Conservation (phyloP, 2,797 vertebrate species). For the Neoniphon sammara region DNA sequence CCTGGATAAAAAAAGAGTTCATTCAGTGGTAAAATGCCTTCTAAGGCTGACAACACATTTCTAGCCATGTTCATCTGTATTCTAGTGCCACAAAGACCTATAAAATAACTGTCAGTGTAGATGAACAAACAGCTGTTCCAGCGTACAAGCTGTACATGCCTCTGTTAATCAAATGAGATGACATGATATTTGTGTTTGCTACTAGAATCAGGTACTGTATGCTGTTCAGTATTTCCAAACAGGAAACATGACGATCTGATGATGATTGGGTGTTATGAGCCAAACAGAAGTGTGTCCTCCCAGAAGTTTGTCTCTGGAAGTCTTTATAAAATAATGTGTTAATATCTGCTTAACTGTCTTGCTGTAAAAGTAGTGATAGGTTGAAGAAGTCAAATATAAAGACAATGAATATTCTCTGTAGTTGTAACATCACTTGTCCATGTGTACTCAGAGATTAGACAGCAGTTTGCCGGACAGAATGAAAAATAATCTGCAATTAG, state of each 20-base stretch:
- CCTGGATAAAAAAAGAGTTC: conserved; percentile 33
- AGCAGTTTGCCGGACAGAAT: conserved; percentile 16
- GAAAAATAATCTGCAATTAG: neutral
- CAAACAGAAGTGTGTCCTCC: conserved; percentile 25
- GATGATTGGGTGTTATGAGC: conserved; percentile 23
- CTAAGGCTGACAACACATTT: conserved; percentile 32
- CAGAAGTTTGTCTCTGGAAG: conserved; percentile 39
- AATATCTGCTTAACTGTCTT: conserved; percentile 77
- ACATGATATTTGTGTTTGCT: conserved; percentile 69
- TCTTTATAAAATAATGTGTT: conserved; percentile 66
- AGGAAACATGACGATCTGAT: conserved; percentile 41
- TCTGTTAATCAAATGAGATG: conserved; percentile 60
- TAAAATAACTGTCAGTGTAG: conserved; percentile 58
- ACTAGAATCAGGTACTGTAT: conserved; percentile 70
- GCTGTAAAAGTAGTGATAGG: conserved; percentile 77
- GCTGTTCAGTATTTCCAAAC: conserved; percentile 59
- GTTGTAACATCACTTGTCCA: conserved; percentile 57
- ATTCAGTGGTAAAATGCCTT: conserved; percentile 52
- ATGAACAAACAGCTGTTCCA: conserved; percentile 58
- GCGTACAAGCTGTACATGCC: conserved; percentile 65
- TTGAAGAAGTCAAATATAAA: conserved; percentile 61
- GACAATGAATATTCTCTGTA: conserved; percentile 71
- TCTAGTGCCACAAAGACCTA: conserved; percentile 59
- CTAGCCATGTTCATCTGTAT: conserved; percentile 47
- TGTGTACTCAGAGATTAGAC: conserved; percentile 32